A percentile compares a stretch with the other conserved stretches of the same genome.
Conservation (phyloP, 1,140 invertebrate genomes). For the Epicauta chinensis region DNA sequence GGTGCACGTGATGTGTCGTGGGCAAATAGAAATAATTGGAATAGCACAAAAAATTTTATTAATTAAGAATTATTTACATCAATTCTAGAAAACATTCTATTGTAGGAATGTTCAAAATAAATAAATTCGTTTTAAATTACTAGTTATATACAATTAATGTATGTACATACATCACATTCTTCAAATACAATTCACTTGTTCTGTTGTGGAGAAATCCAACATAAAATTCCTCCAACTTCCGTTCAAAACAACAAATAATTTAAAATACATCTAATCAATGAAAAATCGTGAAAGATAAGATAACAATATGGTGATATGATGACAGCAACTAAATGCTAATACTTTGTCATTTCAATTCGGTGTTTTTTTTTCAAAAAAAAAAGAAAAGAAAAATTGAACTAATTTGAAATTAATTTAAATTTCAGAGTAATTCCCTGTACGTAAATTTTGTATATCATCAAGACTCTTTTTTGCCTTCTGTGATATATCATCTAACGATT, state of each 20-base stretch:
- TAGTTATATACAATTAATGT: slow-evolving; percentile 9
- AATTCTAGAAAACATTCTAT: slow-evolving; percentile 10
- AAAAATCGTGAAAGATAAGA: background rate
- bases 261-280: background rate
- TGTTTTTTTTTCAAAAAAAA: no score
- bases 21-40: no score
- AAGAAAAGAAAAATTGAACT: slow-evolving; percentile 4
- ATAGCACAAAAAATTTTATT: slow-evolving; percentile 11
- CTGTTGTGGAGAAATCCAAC: background rate
- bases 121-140: slow-evolving; percentile 1
- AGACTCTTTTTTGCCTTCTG: slow-evolving; percentile 51
- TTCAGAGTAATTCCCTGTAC: slow-evolving; percentile 7
- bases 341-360: slow-evolving; percentile 14
- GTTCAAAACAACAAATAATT: slow-evolving; percentile 8
- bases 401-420: slow-evolving; percentile 2
- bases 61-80: slow-evolving; percentile 12
- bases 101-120: slow-evolving; percentile 13
- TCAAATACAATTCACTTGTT: background rate
- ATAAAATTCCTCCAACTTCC: background rate
- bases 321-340: slow-evolving; percentile 7
- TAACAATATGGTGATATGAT: slow-evolving; percentile 1
- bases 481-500: slow-evolving; percentile 74
- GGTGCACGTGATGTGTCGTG: no score
- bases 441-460: slow-evolving; percentile 33
- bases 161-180: slow-evolving; percentile 10